Percentiles rank a stretch among this genome's conserved stretches.
phyloP scores from a whole-genome alignment of 2,113 vertebrate species.

The Phyllostomus discolor region DNA sequence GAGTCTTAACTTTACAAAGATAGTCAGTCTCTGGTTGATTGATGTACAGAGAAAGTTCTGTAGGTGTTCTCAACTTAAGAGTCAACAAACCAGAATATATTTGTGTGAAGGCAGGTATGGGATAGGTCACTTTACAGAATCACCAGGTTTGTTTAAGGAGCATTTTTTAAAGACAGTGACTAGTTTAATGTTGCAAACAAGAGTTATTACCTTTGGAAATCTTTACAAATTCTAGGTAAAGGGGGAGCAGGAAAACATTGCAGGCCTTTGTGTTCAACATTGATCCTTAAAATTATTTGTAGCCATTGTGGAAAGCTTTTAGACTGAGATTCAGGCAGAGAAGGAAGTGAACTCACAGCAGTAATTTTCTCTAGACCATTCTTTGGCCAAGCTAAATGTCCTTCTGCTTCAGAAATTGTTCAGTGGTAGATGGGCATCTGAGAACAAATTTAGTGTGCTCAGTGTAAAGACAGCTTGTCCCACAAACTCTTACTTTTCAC shows the following conservation, averaged over 20 bases:
- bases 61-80: neutral
- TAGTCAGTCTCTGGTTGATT: neutral
- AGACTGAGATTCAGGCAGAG: conserved; percentile 2
- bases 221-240: neutral
- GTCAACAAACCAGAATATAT: neutral
- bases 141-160: neutral
- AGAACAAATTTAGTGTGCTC: neutral
- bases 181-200: neutral
- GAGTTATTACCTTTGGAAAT: neutral
- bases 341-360: neutral
- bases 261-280: neutral
- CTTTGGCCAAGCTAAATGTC: neutral
- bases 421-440: neutral
- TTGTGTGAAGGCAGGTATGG: neutral
- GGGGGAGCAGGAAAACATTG: neutral
- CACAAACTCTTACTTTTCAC: neutral
- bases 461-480: neutral
- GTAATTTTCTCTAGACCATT: neutral
- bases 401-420: neutral
- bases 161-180: neutral
- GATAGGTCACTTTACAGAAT: neutral
- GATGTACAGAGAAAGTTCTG: neutral
- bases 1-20: neutral
- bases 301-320: neutral
- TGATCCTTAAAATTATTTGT: neutral